Conservation (phyloP, 2,113 vertebrate species). For the Montifringilla adamsi region DNA sequence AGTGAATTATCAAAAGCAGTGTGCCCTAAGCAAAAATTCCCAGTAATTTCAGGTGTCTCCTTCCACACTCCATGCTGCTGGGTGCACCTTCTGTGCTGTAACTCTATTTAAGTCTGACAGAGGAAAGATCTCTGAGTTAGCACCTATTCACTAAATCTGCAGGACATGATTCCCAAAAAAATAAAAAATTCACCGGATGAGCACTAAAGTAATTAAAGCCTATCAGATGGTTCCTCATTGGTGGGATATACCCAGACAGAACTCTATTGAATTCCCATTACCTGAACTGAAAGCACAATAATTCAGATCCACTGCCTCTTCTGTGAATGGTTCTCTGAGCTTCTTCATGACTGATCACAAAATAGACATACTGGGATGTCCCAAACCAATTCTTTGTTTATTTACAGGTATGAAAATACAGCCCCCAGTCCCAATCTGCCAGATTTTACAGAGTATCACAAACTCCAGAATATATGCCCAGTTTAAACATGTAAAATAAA, state of each 20-base stretch:
- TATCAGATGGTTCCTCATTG: background rate
- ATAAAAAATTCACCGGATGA: background rate
- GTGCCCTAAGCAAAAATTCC: background rate
- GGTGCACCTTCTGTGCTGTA: background rate
- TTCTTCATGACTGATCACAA: background rate
- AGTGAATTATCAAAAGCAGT: background rate
- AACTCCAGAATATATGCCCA: background rate
- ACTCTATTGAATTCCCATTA: conserved; percentile 13
- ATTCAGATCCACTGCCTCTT: background rate
- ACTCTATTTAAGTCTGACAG: background rate
- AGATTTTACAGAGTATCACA: background rate
- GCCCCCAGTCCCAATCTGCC: background rate
- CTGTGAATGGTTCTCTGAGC: background rate
- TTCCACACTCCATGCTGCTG: background rate
- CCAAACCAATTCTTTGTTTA: conserved; percentile 7
- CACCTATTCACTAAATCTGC: background rate
- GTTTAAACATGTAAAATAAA: conserved; percentile 23
- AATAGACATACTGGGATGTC: background rate
- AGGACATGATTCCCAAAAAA: background rate
- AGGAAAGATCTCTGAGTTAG: background rate
- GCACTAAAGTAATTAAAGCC: conserved; percentile 1
- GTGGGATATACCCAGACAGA: background rate
- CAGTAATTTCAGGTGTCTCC: accelerated
- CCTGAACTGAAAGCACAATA: background rate
- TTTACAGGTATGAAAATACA: conserved; percentile 33